A percentile compares a stretch with the other conserved stretches of the same genome.
These are phyloP conservation scores for Drosophila hydei DNA, from an alignment of 1,140 invertebrate genomes.

Conservation along the genomic window DNA sequence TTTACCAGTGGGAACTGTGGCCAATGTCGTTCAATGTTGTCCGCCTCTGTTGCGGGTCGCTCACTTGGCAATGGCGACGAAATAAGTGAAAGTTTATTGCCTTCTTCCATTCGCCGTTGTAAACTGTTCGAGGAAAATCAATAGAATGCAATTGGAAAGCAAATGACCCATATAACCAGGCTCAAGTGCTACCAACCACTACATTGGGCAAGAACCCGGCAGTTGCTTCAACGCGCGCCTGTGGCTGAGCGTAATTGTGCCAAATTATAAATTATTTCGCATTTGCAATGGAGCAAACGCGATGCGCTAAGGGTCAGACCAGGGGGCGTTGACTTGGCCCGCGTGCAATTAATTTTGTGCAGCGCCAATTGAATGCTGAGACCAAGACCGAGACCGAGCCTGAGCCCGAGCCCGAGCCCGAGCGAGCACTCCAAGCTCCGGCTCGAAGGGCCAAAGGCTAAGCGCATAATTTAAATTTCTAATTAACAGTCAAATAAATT, in stretches of 20 bases:
- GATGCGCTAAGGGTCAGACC: conserved; percentile 46
- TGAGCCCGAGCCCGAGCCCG: not conserved
- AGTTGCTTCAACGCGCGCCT: conserved; percentile 38
- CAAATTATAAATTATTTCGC: conserved; percentile 81
- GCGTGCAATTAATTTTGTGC: conserved; percentile 76
- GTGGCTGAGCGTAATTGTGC: conserved; percentile 72
- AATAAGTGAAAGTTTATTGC: conserved; percentile 79
- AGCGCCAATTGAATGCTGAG: conserved; percentile 68
- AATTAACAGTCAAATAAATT: conserved; percentile 82
- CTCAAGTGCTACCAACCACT: conserved; percentile 1
- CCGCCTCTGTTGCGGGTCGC: conserved; percentile 17
- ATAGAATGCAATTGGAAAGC: conserved; percentile 72
- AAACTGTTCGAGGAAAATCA: conserved; percentile 56
- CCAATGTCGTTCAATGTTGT: conserved; percentile 23
- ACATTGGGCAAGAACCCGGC: conserved; percentile 27
- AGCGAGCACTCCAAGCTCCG: not conserved
- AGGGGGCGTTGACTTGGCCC: conserved; percentile 9
- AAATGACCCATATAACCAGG: conserved; percentile 73
- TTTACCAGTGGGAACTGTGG: conserved; percentile 52
- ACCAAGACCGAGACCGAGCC: not conserved
- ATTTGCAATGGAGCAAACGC: conserved; percentile 69
- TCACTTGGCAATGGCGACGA: conserved; percentile 57
- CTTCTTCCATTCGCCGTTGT: conserved; percentile 11
- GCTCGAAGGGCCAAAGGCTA: conserved; percentile 54
- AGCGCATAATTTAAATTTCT: conserved; percentile 80